phyloP scores from a whole-genome alignment of 2,113 vertebrate genomes.

The Eudorcas thomsonii region DNA sequence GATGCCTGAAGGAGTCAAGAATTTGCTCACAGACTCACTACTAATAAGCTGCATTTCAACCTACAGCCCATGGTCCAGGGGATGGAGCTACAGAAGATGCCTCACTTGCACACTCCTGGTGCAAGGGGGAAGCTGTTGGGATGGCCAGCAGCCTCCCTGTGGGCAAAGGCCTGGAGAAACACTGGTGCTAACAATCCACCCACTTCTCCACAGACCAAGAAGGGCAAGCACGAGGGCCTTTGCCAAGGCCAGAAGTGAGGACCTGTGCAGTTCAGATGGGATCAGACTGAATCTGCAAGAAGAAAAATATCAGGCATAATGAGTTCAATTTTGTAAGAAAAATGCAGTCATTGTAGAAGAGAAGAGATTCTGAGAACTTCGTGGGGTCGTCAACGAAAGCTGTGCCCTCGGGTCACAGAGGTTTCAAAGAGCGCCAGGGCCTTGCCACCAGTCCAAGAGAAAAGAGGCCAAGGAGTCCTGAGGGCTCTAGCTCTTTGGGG shows the following conservation, averaged over 20 bases:
- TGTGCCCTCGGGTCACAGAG: background rate
- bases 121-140: background rate
- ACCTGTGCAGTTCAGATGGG: background rate
- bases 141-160: background rate
- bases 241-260: background rate
- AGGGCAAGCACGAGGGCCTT: background rate
- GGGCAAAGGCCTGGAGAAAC: background rate
- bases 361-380: background rate
- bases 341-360: background rate
- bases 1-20: background rate
- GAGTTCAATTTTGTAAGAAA: background rate
- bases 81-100: background rate
- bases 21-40: background rate
- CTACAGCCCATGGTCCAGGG: background rate
- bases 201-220: background rate
- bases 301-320: background rate
- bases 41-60: background rate
- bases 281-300: background rate
- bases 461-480: background rate
- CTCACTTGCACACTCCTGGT: no score
- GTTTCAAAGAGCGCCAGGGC: background rate
- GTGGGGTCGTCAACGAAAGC: background rate
- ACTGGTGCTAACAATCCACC: background rate
- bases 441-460: background rate
- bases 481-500: background rate